Evolutionary conservation across 2,113 vertebrate genomes (phyloP).

Genomic region (Alethe diademata): DNA sequence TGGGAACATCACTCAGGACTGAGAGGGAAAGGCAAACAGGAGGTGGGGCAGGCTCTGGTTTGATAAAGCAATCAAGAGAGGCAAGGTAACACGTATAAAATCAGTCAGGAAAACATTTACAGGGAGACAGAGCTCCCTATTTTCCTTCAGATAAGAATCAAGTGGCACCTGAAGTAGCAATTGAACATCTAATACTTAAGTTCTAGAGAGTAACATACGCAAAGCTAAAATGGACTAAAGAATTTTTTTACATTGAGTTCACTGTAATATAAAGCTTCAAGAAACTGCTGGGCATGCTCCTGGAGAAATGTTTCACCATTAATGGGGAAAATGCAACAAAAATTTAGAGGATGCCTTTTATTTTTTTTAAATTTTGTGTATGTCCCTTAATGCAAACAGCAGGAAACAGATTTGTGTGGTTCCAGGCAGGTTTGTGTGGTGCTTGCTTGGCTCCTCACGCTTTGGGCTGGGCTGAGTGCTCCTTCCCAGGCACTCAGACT

Average conservation of each 20-base stretch:
- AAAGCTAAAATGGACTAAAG: neutral
- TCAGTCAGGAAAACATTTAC: neutral
- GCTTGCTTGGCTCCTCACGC: rapidly evolving
- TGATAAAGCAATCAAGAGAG: neutral
- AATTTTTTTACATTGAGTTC: rapidly evolving
- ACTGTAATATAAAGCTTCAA: neutral
- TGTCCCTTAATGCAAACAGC: neutral
- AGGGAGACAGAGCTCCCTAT: neutral
- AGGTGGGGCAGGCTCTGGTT: neutral
- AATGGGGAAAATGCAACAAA: neutral
- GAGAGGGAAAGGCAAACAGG: neutral
- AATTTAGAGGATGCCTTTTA: neutral
- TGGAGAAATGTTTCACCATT: neutral
- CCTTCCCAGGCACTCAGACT: neutral
- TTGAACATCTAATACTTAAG: neutral
- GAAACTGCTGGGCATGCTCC: neutral
- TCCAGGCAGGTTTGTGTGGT: rapidly evolving
- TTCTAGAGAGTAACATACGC: neutral
- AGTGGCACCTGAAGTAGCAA: neutral
- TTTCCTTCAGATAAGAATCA: neutral
- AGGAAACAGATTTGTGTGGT: neutral
- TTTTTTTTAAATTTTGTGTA: neutral
- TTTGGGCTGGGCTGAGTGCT: neutral
- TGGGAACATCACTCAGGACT: neutral
- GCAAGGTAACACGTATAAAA: neutral